phyloP scores from a whole-genome alignment of 1,140 invertebrate species.

The Elymnias hypermnestra region DNA sequence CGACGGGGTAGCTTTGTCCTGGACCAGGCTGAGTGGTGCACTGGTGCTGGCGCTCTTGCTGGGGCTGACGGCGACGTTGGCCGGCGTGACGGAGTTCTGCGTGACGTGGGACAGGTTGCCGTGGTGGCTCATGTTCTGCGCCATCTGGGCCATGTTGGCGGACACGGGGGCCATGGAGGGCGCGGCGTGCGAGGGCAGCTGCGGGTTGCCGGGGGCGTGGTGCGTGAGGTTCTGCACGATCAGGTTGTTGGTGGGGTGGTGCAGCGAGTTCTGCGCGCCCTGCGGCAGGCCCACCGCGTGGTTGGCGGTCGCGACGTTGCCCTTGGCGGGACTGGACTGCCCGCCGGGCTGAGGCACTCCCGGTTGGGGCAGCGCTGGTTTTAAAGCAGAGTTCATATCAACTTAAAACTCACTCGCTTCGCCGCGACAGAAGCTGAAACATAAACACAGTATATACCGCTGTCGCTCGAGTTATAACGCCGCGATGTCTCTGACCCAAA shows the following conservation, averaged over 20 bases:
- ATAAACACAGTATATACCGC: constrained; percentile 49
- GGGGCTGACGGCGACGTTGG: constrained; percentile 43
- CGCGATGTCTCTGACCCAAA: constrained; percentile 72
- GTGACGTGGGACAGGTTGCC: constrained; percentile 63
- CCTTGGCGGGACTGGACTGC: constrained; percentile 62
- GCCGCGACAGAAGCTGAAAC: constrained; percentile 50
- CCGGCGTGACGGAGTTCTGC: constrained; percentile 44
- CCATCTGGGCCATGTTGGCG: constrained; percentile 69
- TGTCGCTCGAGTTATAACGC: constrained; percentile 52
- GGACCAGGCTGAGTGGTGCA: constrained; percentile 60
- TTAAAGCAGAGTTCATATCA: constrained; percentile 77
- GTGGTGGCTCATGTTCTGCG: constrained; percentile 71
- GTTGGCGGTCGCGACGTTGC: constrained; percentile 53
- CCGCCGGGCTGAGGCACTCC: constrained; percentile 64
- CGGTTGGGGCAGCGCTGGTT: constrained; percentile 72
- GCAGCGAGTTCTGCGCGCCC: constrained; percentile 56
- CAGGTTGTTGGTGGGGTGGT: constrained; percentile 49
- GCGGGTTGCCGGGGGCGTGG: constrained; percentile 43
- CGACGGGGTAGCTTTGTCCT: constrained; percentile 49
- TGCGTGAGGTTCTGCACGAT: constrained; percentile 59
- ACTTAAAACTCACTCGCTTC: constrained; percentile 34
- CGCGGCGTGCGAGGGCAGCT: constrained; percentile 42
- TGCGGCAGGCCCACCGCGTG: constrained; percentile 55
- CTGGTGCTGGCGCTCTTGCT: constrained; percentile 47
- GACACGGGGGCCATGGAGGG: constrained; percentile 63